Conservation (phyloP, 2,888 invertebrate genomes). For the Leptura quadrifasciata region DNA sequence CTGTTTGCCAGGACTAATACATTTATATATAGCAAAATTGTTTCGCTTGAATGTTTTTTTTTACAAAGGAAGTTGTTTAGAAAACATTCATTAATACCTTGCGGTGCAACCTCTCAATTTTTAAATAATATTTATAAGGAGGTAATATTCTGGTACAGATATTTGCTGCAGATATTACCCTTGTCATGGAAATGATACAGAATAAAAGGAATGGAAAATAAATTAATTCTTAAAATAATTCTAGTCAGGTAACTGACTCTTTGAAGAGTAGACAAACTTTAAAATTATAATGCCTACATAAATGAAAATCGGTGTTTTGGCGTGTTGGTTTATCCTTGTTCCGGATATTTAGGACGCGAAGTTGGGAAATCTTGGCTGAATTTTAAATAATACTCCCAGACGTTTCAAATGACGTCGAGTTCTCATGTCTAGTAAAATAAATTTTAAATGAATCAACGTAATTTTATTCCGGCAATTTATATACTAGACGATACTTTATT, state of each 20-base stretch:
- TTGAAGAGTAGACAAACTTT: background rate
- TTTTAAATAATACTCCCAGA: background rate
- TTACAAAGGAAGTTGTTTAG: too few relatives aligned
- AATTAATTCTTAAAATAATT: background rate
- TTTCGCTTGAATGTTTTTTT: too few relatives aligned
- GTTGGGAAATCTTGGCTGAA: background rate
- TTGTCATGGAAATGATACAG: background rate
- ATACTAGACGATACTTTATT: too few relatives aligned
- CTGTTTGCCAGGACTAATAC: too few relatives aligned
- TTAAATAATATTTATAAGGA: too few relatives aligned
- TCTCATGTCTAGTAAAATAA: background rate
- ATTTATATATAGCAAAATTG: too few relatives aligned
- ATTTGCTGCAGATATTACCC: too few relatives aligned
- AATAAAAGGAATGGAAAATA: background rate
- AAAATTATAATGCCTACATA: background rate
- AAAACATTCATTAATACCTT: too few relatives aligned
- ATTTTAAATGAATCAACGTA: background rate
- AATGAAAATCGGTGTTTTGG: slow-evolving; percentile 1
- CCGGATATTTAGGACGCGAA: background rate
- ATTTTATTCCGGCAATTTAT: too few relatives aligned
- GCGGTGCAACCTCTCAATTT: too few relatives aligned
- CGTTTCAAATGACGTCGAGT: background rate
- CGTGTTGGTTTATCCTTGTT: background rate
- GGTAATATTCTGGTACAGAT: too few relatives aligned
- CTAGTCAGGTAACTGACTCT: background rate